Percentiles rank a stretch among this genome's conserved stretches.
Evolutionary conservation across 2,888 invertebrate species (phyloP).

Genomic region (Mongoloraphidia duomilia): DNA sequence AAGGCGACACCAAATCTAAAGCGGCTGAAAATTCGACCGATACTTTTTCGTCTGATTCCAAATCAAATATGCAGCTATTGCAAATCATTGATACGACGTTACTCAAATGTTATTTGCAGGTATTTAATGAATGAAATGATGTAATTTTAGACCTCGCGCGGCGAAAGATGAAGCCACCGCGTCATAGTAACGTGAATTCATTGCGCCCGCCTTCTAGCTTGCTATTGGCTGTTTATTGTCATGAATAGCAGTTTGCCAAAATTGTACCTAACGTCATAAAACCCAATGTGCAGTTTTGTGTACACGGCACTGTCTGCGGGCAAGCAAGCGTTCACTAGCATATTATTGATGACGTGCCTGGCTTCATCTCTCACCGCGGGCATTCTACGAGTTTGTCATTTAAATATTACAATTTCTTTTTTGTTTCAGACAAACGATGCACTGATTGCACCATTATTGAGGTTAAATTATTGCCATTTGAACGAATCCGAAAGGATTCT

Average conservation of each 20-base stretch:
- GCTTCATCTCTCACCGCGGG: too few relatives aligned
- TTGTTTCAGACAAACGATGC: conserved; percentile 79
- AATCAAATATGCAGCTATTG: conserved; percentile 49
- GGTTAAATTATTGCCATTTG: conserved; percentile 83
- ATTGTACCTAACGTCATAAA: too few relatives aligned
- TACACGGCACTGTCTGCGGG: too few relatives aligned
- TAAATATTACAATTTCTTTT: not conserved
- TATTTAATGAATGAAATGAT: conserved; percentile 2
- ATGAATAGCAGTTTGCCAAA: too few relatives aligned
- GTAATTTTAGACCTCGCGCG: too few relatives aligned
- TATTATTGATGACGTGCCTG: too few relatives aligned
- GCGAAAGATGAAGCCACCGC: too few relatives aligned
- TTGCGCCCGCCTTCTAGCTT: too few relatives aligned
- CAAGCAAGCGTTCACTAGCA: too few relatives aligned
- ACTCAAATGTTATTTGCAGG: conserved; percentile 91
- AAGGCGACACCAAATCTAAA: conserved; percentile 28
- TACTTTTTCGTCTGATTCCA: conserved; percentile 26
- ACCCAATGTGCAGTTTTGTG: too few relatives aligned
- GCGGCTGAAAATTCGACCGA: conserved; percentile 28
- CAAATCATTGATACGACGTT: conserved; percentile 96
- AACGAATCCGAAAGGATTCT: conserved; percentile 87
- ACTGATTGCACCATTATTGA: conserved; percentile 76
- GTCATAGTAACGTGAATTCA: too few relatives aligned
- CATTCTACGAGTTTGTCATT: conserved; percentile 5
- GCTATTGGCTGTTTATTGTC: too few relatives aligned